phyloP scores from a whole-genome alignment of 2,888 invertebrate genomes.

The Ctenicera cuprea region DNA sequence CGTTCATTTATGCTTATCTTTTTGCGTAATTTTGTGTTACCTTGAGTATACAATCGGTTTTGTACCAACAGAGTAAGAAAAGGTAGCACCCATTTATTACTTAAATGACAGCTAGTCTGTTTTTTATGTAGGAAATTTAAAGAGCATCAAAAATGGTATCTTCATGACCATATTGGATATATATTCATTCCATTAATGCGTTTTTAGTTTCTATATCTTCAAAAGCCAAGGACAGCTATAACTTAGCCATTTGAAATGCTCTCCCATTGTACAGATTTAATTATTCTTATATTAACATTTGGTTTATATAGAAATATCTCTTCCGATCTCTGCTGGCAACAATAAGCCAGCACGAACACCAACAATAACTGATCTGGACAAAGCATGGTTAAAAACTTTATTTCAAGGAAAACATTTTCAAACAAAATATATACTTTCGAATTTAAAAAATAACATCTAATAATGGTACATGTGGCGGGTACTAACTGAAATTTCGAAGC shows the following conservation, averaged over 20 bases:
- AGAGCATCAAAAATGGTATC: conserved; percentile 22
- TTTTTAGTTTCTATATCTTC: conserved; percentile 20
- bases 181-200: conserved; percentile 21
- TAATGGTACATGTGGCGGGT: too few relatives aligned
- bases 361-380: conserved; percentile 29
- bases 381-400: conserved; percentile 2
- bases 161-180: conserved; percentile 20
- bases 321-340: conserved; percentile 3
- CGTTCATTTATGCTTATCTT: conserved; percentile 16
- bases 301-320: conserved; percentile 11
- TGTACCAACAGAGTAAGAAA: neutral
- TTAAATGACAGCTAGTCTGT: neutral
- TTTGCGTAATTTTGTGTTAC: conserved; percentile 9
- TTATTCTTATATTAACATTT: conserved; percentile 23
- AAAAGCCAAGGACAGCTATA: conserved; percentile 41
- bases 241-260: conserved; percentile 8
- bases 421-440: too few relatives aligned
- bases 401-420: too few relatives aligned
- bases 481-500: too few relatives aligned
- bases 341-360: conserved; percentile 17
- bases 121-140: conserved; percentile 10
- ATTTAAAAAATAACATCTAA: neutral
- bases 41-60: conserved; percentile 3
- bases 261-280: conserved; percentile 13
- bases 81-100: conserved; percentile 16